Percentiles rank a stretch among this genome's conserved stretches.
Conservation (phyloP, 2,113 vertebrate genomes). For the Daubentonia madagascariensis region DNA sequence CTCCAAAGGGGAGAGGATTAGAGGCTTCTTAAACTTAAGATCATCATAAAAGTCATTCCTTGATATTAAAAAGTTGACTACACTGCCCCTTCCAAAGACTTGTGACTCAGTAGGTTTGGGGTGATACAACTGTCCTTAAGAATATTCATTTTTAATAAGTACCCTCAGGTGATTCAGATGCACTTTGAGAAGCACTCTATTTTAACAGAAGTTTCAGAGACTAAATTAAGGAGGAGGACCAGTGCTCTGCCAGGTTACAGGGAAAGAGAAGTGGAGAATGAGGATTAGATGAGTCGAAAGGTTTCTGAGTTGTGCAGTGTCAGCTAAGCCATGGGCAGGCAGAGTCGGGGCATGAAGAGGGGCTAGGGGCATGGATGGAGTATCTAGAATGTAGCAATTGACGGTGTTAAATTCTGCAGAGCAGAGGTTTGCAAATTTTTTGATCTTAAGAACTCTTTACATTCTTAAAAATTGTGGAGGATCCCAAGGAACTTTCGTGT, state of each 20-base stretch:
- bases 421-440: neutral
- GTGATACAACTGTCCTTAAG: neutral
- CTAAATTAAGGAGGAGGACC: neutral
- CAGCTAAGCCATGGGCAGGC: neutral
- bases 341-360: neutral
- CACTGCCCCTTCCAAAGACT: neutral
- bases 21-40: neutral
- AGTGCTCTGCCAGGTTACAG: neutral
- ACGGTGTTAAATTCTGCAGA: neutral
- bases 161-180: neutral
- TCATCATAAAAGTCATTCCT: neutral
- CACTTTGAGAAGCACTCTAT: neutral
- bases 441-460: neutral
- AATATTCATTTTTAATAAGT: slow-evolving; percentile 1
- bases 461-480: neutral
- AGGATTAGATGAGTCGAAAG: neutral
- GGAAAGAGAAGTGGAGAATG: neutral
- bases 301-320: neutral
- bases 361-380: neutral
- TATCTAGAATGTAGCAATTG: neutral
- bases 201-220: slow-evolving; percentile 28
- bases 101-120: neutral
- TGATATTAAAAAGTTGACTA: neutral
- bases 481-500: slow-evolving; percentile 5
- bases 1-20: neutral